These are phyloP conservation scores for Prosapia bicincta DNA, from an alignment of 2,888 invertebrate genomes.

Conservation along the genomic window DNA sequence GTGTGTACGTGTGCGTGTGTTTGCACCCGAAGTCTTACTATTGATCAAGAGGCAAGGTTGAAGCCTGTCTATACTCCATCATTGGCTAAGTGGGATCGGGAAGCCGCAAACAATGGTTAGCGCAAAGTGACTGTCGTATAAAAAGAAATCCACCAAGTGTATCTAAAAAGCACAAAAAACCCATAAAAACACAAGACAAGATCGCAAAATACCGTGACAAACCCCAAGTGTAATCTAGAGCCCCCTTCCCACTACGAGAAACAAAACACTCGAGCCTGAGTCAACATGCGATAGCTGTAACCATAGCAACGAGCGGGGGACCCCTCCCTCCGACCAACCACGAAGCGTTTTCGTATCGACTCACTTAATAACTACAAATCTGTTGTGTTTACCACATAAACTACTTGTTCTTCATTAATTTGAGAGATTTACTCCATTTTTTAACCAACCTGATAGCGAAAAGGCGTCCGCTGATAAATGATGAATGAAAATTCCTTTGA, in stretches of 20 bases:
- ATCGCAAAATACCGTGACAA: slow-evolving; percentile 18
- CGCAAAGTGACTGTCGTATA: background rate
- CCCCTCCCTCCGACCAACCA: slow-evolving; percentile 8
- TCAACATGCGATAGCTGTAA: slow-evolving; percentile 40
- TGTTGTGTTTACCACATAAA: background rate
- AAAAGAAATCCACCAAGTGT: slow-evolving; percentile 18
- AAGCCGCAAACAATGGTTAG: background rate
- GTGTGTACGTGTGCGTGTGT: background rate
- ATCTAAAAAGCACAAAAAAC: slow-evolving; percentile 28
- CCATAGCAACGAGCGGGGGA: slow-evolving; percentile 34
- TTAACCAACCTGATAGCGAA: background rate
- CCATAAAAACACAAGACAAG: slow-evolving; percentile 27
- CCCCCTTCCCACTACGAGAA: slow-evolving; percentile 19
- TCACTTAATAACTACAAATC: background rate
- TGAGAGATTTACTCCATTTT: background rate
- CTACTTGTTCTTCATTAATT: background rate
- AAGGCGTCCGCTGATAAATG: no score
- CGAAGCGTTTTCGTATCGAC: background rate
- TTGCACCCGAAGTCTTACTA: background rate
- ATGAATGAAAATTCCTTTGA: background rate
- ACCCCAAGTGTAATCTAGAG: slow-evolving; percentile 26
- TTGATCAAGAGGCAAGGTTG: background rate
- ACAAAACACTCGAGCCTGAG: slow-evolving; percentile 39
- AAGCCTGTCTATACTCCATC: background rate
- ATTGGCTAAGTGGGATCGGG: background rate